Evolutionary conservation across 2,113 vertebrate species (phyloP).

Genomic region (Leptobrachium ailaonicum): DNA sequence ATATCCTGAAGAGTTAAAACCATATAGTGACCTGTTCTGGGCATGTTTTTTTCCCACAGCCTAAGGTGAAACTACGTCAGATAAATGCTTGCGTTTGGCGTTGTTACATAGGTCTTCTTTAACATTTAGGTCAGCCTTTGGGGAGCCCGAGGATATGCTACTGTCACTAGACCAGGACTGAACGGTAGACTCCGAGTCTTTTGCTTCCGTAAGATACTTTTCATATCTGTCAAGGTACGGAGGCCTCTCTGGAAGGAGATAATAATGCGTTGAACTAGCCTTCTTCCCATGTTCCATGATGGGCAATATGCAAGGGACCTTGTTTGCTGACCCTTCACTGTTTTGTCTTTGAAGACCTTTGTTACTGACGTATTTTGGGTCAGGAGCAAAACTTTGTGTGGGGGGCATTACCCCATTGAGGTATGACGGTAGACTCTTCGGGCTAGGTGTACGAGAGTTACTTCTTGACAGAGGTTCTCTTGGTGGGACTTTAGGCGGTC

Average conservation of each 20-base stretch:
- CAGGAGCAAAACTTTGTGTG: constrained; percentile 94
- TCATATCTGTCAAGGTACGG: constrained; percentile 79
- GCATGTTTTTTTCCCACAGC: neutral
- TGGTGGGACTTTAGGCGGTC: constrained; percentile 89
- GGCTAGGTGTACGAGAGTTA: constrained; percentile 86
- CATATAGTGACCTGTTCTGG: constrained; percentile 48
- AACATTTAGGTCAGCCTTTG: constrained; percentile 62
- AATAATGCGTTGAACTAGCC: constrained; percentile 91
- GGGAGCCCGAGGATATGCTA: constrained; percentile 42
- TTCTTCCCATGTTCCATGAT: constrained; percentile 90
- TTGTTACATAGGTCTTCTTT: constrained; percentile 57
- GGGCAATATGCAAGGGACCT: constrained; percentile 86
- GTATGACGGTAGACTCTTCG: constrained; percentile 90
- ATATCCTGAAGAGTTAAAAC: constrained; percentile 59
- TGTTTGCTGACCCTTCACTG: constrained; percentile 80
- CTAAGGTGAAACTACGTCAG: constrained; percentile 70
- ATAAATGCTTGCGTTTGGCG: constrained; percentile 65
- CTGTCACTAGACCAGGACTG: constrained; percentile 57
- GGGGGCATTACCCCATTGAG: constrained; percentile 93
- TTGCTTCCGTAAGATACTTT: constrained; percentile 77
- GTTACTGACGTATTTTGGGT: constrained; percentile 91
- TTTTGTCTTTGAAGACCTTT: constrained; percentile 88
- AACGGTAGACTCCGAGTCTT: constrained; percentile 51
- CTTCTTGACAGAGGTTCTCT: constrained; percentile 81
- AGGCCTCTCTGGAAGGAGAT: constrained; percentile 85